Base-by-base conservation (phyloP, 2,797 vertebrate species). In the Paramormyrops hopkinsi region DNA sequence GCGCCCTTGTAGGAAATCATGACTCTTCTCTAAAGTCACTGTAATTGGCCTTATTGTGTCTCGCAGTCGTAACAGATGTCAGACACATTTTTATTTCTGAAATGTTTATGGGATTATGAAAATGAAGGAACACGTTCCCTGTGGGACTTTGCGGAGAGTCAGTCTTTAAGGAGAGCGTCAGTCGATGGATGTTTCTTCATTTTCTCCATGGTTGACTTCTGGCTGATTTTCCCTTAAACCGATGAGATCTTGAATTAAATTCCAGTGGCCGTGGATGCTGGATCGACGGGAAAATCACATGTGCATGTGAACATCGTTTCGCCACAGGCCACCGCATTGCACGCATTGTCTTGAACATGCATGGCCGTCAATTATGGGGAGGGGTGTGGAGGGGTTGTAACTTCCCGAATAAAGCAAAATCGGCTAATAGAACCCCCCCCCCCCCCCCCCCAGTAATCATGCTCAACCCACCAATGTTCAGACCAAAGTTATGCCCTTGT, bases 41-140 rank as follows among this genome's bases (percentile, higher is more conserved):
- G 92, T 92, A 93, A 91, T 91, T 92, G 90, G 62, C 90, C 90
- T 94, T 93, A 93, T 95, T 91, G 91, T 91, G 88, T 90, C 91
- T 88, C 62, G 9, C 51, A 48, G 65, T 44, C 7, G 11, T 65
- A 56, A 54, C 48, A 56, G 89, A 48, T 84, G 62, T 79, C 56
- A 82, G 54, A 37, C 50, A 48, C 48, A 33, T 14, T 79, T 56
- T 79, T 89, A 37, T 44, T 44, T 86, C 41, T 22, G 25, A 62
- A 46, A 41, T 84, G 88, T 51, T 86, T 85, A 37, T 17, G 1
- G 12, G 88, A 12, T 59, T 2, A 62, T 9, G 9, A 29, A 51
- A 19, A 86, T 4, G 17, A 29, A 4, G 22, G 14, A 54, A 19
- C 1, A 54, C 25, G 1, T 83, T 89, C 56, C 41, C 33, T 59